Evolutionary conservation across 2,888 invertebrate species (phyloP), one percentile per base, ranked within the genome.

Genomic region (Lampropteryx suffumata): DNA sequence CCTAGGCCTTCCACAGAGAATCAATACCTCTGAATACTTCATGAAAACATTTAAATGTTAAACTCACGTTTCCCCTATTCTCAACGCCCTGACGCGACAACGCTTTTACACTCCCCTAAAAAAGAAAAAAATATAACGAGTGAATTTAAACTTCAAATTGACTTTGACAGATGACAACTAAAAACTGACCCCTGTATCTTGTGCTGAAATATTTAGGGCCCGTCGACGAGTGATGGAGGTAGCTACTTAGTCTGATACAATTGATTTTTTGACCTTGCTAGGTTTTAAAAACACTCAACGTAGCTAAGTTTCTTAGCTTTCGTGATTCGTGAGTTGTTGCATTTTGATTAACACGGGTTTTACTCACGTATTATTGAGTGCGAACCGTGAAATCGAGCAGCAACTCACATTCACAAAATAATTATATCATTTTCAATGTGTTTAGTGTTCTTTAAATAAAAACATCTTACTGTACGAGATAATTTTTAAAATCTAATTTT

Each of bases 81-180:
- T 44, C 45, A 43, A 40, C 42, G 12, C 55, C 28, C 48, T 33
- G 26, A 87, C 85, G 78, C 81, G 82, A 82, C 82, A 84, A 85
- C 75, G 88, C 86, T 88, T 87, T 87, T 83, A 86, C 76, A 71
- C 76, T 67, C 71, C 74, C 76, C 73, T 68, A 61, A 63, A 66
- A 53, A 44, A 56, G 54, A 70, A 75, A 83, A 42, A 84, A 81
- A 83, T 76, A 80, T 77, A 82, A 80, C 77, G 73, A 78, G 77
- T 77, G 74, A 83, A 78, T 87, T 88, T 86, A 78, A 88, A 89
- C 80, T 87, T 82, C 71, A 80, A 87, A 84, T 84, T 83, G 87
- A 81, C 84, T 80, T 84, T 88, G 89, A 88, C 82, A 76, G 82
- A 84, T 85, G 85, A 81, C 76, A 74, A 51, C 65, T 57, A 64